Conservation (phyloP, 2,797 vertebrate genomes). For the Crenuchus spilurus region DNA sequence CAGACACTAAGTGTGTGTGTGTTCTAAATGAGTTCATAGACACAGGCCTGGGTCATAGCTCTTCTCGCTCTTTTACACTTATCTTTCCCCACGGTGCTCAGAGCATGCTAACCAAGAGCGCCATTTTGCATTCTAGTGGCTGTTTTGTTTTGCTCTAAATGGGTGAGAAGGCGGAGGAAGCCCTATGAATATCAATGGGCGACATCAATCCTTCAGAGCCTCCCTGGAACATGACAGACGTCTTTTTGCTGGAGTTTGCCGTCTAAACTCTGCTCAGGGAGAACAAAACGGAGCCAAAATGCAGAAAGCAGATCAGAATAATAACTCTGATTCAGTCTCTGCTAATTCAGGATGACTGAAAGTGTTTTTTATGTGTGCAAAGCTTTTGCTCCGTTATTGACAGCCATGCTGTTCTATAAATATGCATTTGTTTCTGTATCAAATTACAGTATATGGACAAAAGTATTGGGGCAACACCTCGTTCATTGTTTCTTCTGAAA, state of each 20-base stretch:
- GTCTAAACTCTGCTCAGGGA: conserved; percentile 55
- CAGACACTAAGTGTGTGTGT: not conserved
- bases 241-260: conserved; percentile 49
- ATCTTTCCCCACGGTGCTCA: conserved; percentile 39
- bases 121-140: conserved; percentile 67
- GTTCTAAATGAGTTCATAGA: not conserved
- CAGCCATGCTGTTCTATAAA: not conserved
- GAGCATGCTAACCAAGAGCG: conserved; percentile 56
- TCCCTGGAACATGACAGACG: conserved; percentile 62
- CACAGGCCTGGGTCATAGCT: conserved; percentile 29
- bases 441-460: too few relatives aligned
- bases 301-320: conserved; percentile 47
- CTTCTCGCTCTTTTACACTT: not conserved
- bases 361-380: not conserved
- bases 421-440: not conserved
- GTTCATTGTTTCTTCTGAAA: too few relatives aligned
- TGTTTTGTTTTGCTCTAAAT: conserved; percentile 65
- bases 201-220: conserved; percentile 61
- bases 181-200: conserved; percentile 70
- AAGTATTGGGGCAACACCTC: too few relatives aligned
- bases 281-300: conserved; percentile 51
- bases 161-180: conserved; percentile 53
- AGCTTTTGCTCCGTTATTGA: too few relatives aligned
- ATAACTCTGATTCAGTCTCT: conserved; percentile 29
- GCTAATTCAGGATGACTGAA: conserved; percentile 2